These are phyloP conservation scores for Dinoponera quadriceps DNA, from an alignment of 1,140 invertebrate species.

Conservation along the genomic window DNA sequence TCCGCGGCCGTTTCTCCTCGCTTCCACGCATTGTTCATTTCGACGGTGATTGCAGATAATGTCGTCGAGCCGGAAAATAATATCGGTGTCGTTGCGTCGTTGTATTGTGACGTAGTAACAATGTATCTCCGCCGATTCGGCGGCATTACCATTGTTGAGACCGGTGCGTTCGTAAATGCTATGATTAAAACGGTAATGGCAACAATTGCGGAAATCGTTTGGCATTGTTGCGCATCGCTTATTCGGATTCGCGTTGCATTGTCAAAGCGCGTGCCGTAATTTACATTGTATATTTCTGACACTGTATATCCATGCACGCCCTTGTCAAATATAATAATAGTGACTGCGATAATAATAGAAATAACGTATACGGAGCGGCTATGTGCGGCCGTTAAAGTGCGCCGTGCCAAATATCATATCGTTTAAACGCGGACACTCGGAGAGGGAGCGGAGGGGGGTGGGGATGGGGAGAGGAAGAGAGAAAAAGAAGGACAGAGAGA, in stretches of 20 bases:
- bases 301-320: conserved; percentile 21
- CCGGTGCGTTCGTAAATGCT: conserved; percentile 58
- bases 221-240: conserved; percentile 67
- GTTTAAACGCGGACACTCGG: not conserved
- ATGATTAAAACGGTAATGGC: conserved; percentile 73
- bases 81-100: conserved; percentile 60
- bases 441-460: too few species aligned
- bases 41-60: conserved; percentile 67
- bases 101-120: conserved; percentile 62
- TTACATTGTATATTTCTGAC: conserved; percentile 59
- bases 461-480: too few species aligned
- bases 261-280: conserved; percentile 62
- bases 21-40: conserved; percentile 69
- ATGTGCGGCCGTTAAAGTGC: not conserved
- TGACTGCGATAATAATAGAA: conserved; percentile 40
- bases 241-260: conserved; percentile 52
- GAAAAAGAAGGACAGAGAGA: too few species aligned
- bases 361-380: conserved; percentile 29
- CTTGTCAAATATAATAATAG: conserved; percentile 57
- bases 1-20: conserved; percentile 20
- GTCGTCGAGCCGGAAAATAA: conserved; percentile 65
- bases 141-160: conserved; percentile 53
- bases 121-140: conserved; percentile 65
- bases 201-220: conserved; percentile 70
- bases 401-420: conserved; percentile 2